Evolutionary conservation across 2,113 vertebrate species (phyloP), one percentile per base, ranked within the genome.

Genomic region (Vulpes ferrilata): DNA sequence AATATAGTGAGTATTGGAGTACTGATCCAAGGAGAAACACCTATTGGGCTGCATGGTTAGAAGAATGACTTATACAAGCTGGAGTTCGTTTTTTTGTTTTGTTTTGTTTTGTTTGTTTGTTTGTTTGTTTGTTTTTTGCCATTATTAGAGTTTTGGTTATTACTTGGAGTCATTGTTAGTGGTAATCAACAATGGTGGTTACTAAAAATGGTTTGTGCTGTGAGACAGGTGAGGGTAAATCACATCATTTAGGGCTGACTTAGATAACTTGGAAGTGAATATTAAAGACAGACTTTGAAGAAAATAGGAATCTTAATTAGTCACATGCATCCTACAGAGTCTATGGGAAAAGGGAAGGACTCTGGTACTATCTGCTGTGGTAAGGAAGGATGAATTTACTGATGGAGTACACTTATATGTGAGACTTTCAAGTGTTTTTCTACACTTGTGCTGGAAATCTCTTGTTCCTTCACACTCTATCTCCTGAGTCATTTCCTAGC

Each of bases 401-500:
- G 62, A 85, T 57, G 43, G 74, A 73, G 32, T 22, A 30, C 27
- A 15, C 20, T 59, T 27, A 48, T 12, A 13, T 19, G 16, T 48
- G 65, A 96, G 97, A 87, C 81, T 55, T 59, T 91, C 82, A 79
- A 20, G 35, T 51, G 88, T 69, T 71, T 90, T 78, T 27, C 76
- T 71, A 78, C n/a, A 71, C 23, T 71, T 79, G 85, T 81, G 38
- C 84, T 96, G 73, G 88, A 85, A 94, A 85, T 62, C 65, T 59
- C 48, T 35, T 16, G 79, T 64, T 67, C 80, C 48, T 93, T 32
- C 59, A 71, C 57, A 73, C 84, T 74, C 30, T 27, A 53, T 81
- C 81, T 80, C 69, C 51, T 88, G 96, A 97, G 86, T 96, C 97
- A 90, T 79, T 97, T 97, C 86, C 76, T 90, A 82, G 69, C 69